Percentiles rank a stretch among this genome's conserved stretches.
phyloP scores from a whole-genome alignment of 2,888 invertebrate species.

The Neocrepidodera transversa region DNA sequence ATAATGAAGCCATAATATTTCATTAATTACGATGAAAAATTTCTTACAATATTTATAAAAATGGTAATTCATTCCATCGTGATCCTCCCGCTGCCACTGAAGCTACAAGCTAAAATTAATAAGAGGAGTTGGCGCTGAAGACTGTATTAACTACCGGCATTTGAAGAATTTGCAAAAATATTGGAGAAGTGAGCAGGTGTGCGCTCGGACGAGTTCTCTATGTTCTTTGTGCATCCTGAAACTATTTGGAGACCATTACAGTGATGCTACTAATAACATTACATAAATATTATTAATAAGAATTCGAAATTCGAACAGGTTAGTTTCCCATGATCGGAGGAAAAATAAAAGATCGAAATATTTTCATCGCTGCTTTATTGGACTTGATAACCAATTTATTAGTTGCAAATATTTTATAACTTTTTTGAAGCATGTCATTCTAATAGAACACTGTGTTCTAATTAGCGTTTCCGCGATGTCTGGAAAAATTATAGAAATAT shows the following conservation, averaged over 20 bases:
- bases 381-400: constrained; percentile 18
- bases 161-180: constrained; percentile 51
- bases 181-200: constrained; percentile 48
- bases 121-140: constrained; percentile 49
- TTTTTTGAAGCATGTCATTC: not conserved
- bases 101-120: constrained; percentile 24
- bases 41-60: too few species aligned
- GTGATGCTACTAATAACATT: constrained; percentile 27
- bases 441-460: too few species aligned
- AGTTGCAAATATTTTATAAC: constrained; percentile 10
- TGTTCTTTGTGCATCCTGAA: constrained; percentile 40
- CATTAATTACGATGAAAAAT: too few species aligned
- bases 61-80: too few species aligned
- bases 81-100: not conserved
- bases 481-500: too few species aligned
- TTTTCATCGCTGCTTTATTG: constrained; percentile 6
- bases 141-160: constrained; percentile 54
- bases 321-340: constrained; percentile 23
- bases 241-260: constrained; percentile 35
- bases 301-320: constrained; percentile 17
- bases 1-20: too few species aligned
- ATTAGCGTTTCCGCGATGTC: too few species aligned
- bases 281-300: constrained; percentile 23
- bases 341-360: not conserved
- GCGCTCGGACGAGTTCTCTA: constrained; percentile 41